Evolutionary conservation across 2,888 invertebrate genomes (phyloP).

Genomic region (Panorpa germanica): DNA sequence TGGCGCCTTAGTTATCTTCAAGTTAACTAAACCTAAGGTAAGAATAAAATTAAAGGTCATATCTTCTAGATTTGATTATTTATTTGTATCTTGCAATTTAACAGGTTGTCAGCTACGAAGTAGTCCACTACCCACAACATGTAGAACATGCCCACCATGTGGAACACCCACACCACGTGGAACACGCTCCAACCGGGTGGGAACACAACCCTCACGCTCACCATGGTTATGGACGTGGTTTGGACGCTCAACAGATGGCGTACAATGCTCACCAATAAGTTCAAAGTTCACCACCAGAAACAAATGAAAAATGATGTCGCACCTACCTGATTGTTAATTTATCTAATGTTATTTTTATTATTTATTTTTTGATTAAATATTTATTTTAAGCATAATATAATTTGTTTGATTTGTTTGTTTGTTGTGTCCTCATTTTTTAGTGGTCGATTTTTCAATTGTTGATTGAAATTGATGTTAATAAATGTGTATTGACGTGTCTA

Average conservation of each 20-base stretch:
- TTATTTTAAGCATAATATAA: slow-evolving; percentile 11
- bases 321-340: slow-evolving; percentile 3
- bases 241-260: slow-evolving; percentile 38
- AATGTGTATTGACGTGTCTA: too few species aligned
- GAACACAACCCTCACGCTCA: slow-evolving; percentile 27
- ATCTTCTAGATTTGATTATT: slow-evolving; percentile 2
- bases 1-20: slow-evolving; percentile 72
- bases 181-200: slow-evolving; percentile 22
- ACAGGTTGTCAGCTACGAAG: slow-evolving; percentile 65
- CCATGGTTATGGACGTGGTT: slow-evolving; percentile 39
- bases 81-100: slow-evolving; percentile 11
- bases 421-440: too few species aligned
- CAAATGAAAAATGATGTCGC: neutral
- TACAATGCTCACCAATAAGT: slow-evolving; percentile 27
- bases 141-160: slow-evolving; percentile 11
- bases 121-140: slow-evolving; percentile 56
- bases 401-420: slow-evolving; percentile 1
- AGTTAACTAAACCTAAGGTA: slow-evolving; percentile 69
- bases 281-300: neutral
- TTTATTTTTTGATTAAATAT: too few species aligned
- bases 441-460: too few species aligned
- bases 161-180: slow-evolving; percentile 14
- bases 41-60: slow-evolving; percentile 7
- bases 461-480: too few species aligned
- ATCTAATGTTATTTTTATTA: too few species aligned